Percentiles rank a stretch among this genome's conserved stretches.
phyloP scores from a whole-genome alignment of 2,888 invertebrate species.

The Lasioglossum lativentre region DNA sequence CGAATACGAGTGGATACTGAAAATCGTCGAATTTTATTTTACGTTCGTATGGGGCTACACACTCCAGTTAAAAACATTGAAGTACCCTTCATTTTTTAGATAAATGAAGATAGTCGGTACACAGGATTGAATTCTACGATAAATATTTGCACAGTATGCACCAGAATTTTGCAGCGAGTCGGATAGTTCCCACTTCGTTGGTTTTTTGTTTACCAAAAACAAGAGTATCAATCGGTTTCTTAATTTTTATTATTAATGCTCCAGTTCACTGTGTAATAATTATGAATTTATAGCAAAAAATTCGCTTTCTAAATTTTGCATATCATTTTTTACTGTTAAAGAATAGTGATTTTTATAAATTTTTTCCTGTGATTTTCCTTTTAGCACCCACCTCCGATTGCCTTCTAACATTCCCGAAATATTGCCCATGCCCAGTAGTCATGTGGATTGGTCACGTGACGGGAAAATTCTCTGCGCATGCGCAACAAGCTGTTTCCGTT shows the following conservation, averaged over 20 bases:
- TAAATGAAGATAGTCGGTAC: not conserved
- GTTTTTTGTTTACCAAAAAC: not conserved
- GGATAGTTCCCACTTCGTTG: not conserved
- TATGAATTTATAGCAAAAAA: too few relatives aligned
- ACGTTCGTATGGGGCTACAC: not conserved
- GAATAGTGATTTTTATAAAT: too few relatives aligned
- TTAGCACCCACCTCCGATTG: too few relatives aligned
- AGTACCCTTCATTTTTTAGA: not conserved
- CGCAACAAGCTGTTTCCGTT: too few relatives aligned
- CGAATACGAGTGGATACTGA: not conserved
- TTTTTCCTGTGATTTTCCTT: too few relatives aligned
- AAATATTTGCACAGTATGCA: not conserved
- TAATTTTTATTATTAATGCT: not conserved
- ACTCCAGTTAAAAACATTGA: not conserved
- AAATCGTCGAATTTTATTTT: not conserved
- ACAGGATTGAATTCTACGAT: not conserved
- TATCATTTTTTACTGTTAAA: not conserved
- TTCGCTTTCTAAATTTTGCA: not conserved
- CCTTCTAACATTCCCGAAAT: too few relatives aligned
- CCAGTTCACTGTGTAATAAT: not conserved
- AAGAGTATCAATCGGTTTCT: not conserved
- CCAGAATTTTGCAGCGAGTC: not conserved
- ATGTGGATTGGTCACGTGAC: too few relatives aligned
- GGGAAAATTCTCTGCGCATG: too few relatives aligned
- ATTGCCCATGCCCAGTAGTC: too few relatives aligned